Evolutionary conservation across 2,113 vertebrate genomes (phyloP).

Genomic region (Lanius ludovicianus): DNA sequence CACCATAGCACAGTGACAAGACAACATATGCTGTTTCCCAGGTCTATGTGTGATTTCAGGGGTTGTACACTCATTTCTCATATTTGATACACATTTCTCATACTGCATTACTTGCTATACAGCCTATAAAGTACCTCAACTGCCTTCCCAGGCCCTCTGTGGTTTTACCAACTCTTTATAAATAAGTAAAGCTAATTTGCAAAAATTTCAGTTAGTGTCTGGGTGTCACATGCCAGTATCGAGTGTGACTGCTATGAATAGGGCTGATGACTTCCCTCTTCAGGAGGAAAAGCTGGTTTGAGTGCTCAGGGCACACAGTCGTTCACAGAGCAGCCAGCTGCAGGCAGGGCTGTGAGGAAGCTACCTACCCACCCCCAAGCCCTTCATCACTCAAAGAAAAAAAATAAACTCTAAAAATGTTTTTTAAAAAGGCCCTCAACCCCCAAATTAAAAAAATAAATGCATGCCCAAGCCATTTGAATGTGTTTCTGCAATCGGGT

Average conservation of each 20-base stretch:
- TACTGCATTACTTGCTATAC: not conserved
- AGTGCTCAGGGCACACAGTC: not conserved
- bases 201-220: not conserved
- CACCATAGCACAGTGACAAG: not conserved
- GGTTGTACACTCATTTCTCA: not conserved
- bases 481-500: not conserved
- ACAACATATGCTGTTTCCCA: not conserved
- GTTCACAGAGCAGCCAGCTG: not conserved
- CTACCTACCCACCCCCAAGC: not conserved
- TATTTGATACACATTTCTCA: not conserved
- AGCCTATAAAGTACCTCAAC: not conserved
- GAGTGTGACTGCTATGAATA: not conserved
- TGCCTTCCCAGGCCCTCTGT: not conserved
- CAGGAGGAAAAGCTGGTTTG: not conserved
- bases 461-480: not conserved
- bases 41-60: not conserved
- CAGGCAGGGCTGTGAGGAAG: not conserved
- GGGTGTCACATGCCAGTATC: not conserved
- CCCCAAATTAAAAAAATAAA: not conserved
- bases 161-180: not conserved
- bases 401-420: not conserved
- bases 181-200: slow-evolving; percentile 23
- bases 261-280: slow-evolving; percentile 22
- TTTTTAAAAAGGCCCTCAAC: not conserved
- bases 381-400: not conserved